phyloP scores from a whole-genome alignment of 2,888 invertebrate species.

The Macroteleia sp. region DNA sequence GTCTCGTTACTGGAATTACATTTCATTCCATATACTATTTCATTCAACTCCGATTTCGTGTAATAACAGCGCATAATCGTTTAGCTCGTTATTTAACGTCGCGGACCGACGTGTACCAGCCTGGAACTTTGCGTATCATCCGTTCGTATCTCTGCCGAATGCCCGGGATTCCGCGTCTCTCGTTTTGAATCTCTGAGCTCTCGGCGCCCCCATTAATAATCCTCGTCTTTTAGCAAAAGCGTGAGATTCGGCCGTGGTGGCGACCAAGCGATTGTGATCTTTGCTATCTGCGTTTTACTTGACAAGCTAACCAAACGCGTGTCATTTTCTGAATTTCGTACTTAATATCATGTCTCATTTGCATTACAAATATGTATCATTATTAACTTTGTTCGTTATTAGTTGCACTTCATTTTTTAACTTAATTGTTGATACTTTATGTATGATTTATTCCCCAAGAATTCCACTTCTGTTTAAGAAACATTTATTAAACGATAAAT shows the following conservation, averaged over 20 bases:
- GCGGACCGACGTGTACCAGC: slow-evolving; percentile 52
- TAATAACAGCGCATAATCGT: slow-evolving; percentile 62
- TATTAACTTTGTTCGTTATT: slow-evolving; percentile 30
- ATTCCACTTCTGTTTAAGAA: slow-evolving; percentile 2
- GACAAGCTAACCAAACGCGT: slow-evolving; percentile 28
- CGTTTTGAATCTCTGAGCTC: slow-evolving; percentile 59
- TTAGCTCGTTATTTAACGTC: slow-evolving; percentile 62
- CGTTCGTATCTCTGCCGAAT: slow-evolving; percentile 60
- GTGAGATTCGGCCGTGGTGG: slow-evolving; percentile 61
- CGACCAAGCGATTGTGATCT: slow-evolving; percentile 56
- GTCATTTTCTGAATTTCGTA: slow-evolving; percentile 43
- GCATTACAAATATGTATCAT: slow-evolving; percentile 40
- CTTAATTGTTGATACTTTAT: slow-evolving; percentile 28
- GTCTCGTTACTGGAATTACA: slow-evolving; percentile 41
- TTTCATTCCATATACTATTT: slow-evolving; percentile 47
- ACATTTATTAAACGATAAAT: slow-evolving; percentile 39
- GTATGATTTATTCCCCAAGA: slow-evolving; percentile 26
- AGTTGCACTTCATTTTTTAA: slow-evolving; percentile 11
- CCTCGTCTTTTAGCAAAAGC: slow-evolving; percentile 63
- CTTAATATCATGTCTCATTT: slow-evolving; percentile 37
- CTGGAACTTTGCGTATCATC: slow-evolving; percentile 60
- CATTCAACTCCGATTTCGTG: slow-evolving; percentile 55
- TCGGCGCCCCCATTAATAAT: slow-evolving; percentile 64
- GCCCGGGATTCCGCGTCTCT: slow-evolving; percentile 61
- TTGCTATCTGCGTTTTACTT: slow-evolving; percentile 39